These are phyloP conservation scores for Osmerus eperlanus DNA, from an alignment of 2,113 vertebrate species.

Conservation along the genomic window DNA sequence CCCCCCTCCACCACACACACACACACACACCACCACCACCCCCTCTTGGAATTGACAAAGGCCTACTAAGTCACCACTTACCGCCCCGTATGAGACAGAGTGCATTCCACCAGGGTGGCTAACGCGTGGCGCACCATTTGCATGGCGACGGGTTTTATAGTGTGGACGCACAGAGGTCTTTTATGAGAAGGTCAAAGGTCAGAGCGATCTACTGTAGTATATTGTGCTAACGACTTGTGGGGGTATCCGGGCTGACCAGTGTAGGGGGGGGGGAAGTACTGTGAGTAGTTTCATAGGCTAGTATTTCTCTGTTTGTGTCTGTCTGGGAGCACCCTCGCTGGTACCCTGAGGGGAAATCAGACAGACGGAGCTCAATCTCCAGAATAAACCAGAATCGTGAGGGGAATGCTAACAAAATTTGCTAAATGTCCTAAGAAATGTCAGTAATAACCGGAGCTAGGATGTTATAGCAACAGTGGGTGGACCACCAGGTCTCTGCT, in stretches of 20 bases:
- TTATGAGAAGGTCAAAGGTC: conserved; percentile 54
- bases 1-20: conserved; percentile 1
- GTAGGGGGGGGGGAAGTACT: conserved; percentile 14
- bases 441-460: neutral
- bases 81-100: neutral
- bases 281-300: conserved; percentile 9
- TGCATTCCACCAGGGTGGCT: conserved; percentile 24
- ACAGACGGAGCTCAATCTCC: no score
- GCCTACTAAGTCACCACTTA: conserved; percentile 18
- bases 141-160: conserved; percentile 23
- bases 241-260: conserved; percentile 18
- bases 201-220: conserved; percentile 19
- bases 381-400: no score
- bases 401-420: neutral
- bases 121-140: conserved; percentile 39
- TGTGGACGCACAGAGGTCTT: conserved; percentile 34
- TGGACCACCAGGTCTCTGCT: neutral
- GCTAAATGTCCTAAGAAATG: neutral
- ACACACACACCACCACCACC: conserved; percentile 5
- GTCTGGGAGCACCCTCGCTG: no score
- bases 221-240: conserved; percentile 47
- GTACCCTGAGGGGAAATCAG: no score
- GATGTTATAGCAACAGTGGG: neutral
- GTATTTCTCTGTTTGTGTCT: no score
- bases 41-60: conserved; percentile 23